Evolutionary conservation across 2,888 invertebrate species (phyloP).

Genomic region (Tuberolachnus salignus): DNA sequence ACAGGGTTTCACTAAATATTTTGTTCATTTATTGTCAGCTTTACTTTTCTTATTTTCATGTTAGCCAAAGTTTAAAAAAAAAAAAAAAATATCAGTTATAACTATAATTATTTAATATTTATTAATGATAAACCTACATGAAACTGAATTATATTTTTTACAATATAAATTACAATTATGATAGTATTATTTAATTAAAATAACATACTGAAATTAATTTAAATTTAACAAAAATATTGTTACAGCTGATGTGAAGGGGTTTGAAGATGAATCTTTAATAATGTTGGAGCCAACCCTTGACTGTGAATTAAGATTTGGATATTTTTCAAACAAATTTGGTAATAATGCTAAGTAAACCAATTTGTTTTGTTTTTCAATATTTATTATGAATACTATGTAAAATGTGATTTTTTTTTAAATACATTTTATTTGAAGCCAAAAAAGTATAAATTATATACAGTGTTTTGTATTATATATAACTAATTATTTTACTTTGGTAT

Average conservation of each 20-base stretch:
- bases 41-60: no score
- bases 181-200: no score
- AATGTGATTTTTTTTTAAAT: neutral
- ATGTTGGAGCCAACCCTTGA: conserved; percentile 63
- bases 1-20: no score
- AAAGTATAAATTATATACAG: neutral
- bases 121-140: no score
- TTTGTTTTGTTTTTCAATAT: neutral
- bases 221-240: no score
- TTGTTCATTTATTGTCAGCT: no score
- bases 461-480: neutral
- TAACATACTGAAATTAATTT: no score
- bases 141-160: no score
- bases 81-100: no score
- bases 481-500: neutral
- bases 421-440: neutral
- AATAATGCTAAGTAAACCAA: neutral
- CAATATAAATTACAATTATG: conserved; percentile 57
- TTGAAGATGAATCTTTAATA: conserved; percentile 65
- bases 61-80: no score
- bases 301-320: conserved; percentile 48
- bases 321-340: conserved; percentile 38
- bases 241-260: conserved; percentile 63
- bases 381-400: neutral
- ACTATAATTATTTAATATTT: no score